Base-by-base conservation (phyloP, 2,113 vertebrate genomes). In the Cinclus mexicanus region DNA sequence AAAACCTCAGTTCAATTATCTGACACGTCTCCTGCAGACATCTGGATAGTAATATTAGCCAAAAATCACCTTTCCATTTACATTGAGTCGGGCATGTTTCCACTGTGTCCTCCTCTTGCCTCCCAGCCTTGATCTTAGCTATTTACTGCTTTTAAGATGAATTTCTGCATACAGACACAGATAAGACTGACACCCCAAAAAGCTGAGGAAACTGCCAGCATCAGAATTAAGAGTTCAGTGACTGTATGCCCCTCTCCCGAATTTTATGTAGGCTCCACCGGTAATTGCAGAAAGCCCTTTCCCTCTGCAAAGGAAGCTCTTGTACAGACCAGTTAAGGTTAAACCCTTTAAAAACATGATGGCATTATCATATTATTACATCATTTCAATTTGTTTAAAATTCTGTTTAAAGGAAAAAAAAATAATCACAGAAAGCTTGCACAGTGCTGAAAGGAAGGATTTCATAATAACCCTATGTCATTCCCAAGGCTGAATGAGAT, bases 61-160 rank as follows among this genome's bases (percentile, higher is more conserved):
- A 92, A 90, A 90, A 90, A 83, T 50, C n/a, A 74, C 20, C 16
- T 86, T 92, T 88, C 35, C 1, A 4, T 41, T 90, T 90, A 61
- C 50, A 35, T 5, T 83, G 59, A 76, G 31, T 39, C 61, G 64
- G 46, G 15, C 8, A 2, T n/a, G 22, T 69, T 11, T 83, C 31
- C 78, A 52, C 14, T 0, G 1, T 63, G 21, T 14, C n/a, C 7
- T 84, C 8, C 10, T 78, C 42, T 75, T 37, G 0, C 16, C 18
- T 84, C 11, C 22, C 12, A 52, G 17, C 64, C 81, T 84, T 72
- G 53, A 83, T 79, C 56, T 76, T 47, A 84, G 49, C 26, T 89
- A 81, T 50, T 77, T 95, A 59, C 23, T 19, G 3, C 37, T 85
- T 87, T 78, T 44, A 64, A 69, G 63, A 52, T 68, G 15, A 37